Conservation (phyloP, 2,888 invertebrate genomes). For the Serrognathus titanus region DNA sequence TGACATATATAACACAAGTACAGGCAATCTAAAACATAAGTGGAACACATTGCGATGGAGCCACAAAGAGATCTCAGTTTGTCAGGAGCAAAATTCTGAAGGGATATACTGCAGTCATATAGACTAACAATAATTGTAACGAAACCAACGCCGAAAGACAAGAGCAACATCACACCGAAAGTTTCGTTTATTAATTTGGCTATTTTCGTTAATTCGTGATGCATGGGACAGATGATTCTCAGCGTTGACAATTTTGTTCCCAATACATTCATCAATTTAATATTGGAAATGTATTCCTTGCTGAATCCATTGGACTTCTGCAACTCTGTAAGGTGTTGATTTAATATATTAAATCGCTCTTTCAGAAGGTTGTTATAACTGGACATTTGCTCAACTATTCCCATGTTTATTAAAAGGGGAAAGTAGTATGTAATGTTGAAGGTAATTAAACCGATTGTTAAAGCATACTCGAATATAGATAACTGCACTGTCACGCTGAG, state of each 20-base stretch:
- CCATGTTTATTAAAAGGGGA: slow-evolving; percentile 20
- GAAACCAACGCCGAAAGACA: slow-evolving; percentile 31
- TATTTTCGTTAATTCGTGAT: slow-evolving; percentile 32
- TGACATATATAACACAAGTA: slow-evolving; percentile 33
- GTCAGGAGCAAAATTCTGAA: slow-evolving; percentile 10
- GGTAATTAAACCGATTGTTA: slow-evolving; percentile 1
- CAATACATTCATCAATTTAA: slow-evolving; percentile 22
- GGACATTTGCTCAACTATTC: slow-evolving; percentile 23
- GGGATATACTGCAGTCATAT: slow-evolving; percentile 24
- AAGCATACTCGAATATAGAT: slow-evolving; percentile 11
- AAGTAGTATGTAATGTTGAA: slow-evolving; percentile 19
- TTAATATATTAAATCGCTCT: slow-evolving; percentile 24
- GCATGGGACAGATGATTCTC: slow-evolving; percentile 27
- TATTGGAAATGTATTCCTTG: slow-evolving; percentile 14
- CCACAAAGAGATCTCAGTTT: slow-evolving; percentile 9
- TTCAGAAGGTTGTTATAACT: slow-evolving; percentile 21
- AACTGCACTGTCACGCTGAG: slow-evolving; percentile 19
- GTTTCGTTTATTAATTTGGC: slow-evolving; percentile 28
- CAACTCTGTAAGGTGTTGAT: slow-evolving; percentile 24
- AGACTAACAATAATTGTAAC: slow-evolving; percentile 30
- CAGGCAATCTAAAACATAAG: slow-evolving; percentile 28
- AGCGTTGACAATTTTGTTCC: slow-evolving; percentile 23
- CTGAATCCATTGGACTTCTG: slow-evolving; percentile 10
- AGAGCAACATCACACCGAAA: slow-evolving; percentile 31
- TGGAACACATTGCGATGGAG: slow-evolving; percentile 15